A percentile compares a stretch with the other conserved stretches of the same genome.
Evolutionary conservation across 2,797 vertebrate genomes (phyloP).

Genomic region (Gallinago nigripennis): DNA sequence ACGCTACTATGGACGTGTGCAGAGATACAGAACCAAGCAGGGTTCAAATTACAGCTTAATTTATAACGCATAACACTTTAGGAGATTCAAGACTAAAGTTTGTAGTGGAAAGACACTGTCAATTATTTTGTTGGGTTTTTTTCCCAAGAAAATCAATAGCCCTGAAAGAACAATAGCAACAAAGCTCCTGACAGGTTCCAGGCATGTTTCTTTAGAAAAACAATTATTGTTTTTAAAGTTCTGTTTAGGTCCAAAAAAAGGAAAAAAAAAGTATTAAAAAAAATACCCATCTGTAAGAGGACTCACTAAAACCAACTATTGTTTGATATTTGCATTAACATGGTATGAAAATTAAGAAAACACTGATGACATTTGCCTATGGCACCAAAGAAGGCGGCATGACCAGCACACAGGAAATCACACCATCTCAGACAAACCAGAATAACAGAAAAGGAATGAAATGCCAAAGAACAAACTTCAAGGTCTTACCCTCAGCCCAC

Average conservation of each 20-base stretch:
- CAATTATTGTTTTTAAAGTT: accelerated
- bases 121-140: neutral
- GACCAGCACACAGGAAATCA: neutral
- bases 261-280: neutral
- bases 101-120: neutral
- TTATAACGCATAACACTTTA: neutral
- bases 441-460: neutral
- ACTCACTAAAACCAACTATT: neutral
- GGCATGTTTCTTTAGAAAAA: accelerated
- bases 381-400: neutral
- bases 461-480: neutral
- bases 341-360: neutral
- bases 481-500: neutral
- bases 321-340: neutral
- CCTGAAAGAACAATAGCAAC: neutral
- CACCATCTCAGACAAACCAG: accelerated
- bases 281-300: neutral
- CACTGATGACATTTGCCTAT: neutral
- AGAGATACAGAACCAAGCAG: neutral
- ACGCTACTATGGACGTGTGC: accelerated
- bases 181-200: neutral
- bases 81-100: neutral
- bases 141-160: neutral
- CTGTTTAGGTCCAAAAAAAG: neutral
- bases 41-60: neutral